Conservation (phyloP, 2,888 invertebrate genomes). For the Aspidiotus destructor region DNA sequence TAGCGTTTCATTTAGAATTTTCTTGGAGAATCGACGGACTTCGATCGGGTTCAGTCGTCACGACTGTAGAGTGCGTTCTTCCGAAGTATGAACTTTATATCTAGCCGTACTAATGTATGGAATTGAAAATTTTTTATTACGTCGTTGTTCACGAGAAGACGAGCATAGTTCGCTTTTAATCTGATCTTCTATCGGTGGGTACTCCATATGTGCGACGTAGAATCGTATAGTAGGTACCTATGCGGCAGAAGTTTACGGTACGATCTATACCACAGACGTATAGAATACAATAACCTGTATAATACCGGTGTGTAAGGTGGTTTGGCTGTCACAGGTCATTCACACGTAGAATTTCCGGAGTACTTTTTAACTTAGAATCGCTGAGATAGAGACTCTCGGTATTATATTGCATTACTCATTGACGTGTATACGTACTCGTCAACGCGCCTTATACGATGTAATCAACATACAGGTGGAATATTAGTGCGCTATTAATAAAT, state of each 20-base stretch:
- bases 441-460: not conserved
- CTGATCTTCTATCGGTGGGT: no score
- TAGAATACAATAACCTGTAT: no score
- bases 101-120: not conserved
- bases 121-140: not conserved
- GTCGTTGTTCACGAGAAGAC: no score
- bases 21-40: not conserved
- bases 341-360: constrained; percentile 8
- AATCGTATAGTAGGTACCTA: not conserved
- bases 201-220: no score
- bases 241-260: not conserved
- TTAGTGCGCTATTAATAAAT: no score
- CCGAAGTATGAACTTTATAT: not conserved
- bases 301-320: no score
- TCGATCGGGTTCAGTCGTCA: not conserved
- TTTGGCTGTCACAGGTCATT: not conserved
- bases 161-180: no score
- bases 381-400: not conserved
- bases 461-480: not conserved
- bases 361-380: constrained; percentile 3
- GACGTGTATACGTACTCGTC: not conserved
- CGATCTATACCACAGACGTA: no score
- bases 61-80: constrained; percentile 4
- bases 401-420: constrained; percentile 4
- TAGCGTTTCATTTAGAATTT: no score